Evolutionary conservation across 2,888 invertebrate genomes (phyloP), one percentile per base, ranked within the genome.

Genomic region (Eupelmus urozonus): DNA sequence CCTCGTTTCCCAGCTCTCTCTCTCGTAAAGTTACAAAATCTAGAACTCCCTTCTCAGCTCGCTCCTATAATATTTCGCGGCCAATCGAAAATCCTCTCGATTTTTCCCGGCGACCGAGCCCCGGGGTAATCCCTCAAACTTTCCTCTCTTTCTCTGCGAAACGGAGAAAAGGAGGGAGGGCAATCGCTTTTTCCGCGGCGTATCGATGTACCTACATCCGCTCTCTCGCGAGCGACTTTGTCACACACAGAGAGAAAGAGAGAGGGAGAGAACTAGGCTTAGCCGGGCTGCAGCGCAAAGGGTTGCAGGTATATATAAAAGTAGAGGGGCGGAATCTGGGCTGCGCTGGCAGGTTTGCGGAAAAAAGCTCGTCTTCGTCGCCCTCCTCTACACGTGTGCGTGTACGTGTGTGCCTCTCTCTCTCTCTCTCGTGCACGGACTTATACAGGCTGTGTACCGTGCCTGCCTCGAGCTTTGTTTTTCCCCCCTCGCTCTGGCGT

Each of bases 381-480:
- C 5, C 45, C 2, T 45, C 16, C 13, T 45, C 45, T 34, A 34
- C 9, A 34, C 9, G 9, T 34, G 9, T 34, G 9, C 9, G 9
- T 34, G 9, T 34, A 85, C 86, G 84, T 82, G 83, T 86, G 87
- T 86, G 86, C 87, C 82, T 78, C 77, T 72, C 80, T 69, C 79
- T 81, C 79, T 75, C 81, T 83, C 82, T 78, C n/a, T 76, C 72
- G 9, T 34, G 9, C 34, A 34, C 34, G 9, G 5, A 34, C 9
- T 5, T 34, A 34, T 34, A 34, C 34, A 34, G n/a, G n/a, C n/a
- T 34, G 80, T 67, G 75, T 79, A 79, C 75, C 81, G 76, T 80
- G 79, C 82, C 81, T 73, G 65, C 81, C 78, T 63, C 67, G 40
- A 79, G 82, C 82, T 82, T 83, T 84, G 82, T 82, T 84, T 83